Conservation (phyloP, 2,888 invertebrate species). For the Aleiodes leptofemur region DNA sequence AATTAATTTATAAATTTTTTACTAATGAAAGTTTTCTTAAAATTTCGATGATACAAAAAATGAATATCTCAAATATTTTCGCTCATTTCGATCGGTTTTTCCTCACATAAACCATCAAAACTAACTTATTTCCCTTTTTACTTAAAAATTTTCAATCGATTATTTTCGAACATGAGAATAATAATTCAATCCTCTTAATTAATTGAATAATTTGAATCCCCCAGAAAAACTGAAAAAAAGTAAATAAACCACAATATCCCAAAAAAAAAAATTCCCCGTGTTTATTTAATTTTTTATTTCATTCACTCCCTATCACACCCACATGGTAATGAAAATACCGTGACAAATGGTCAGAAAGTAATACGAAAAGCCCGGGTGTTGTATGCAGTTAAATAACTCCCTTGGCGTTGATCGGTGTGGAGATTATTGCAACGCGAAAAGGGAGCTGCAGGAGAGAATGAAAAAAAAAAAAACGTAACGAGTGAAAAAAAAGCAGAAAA, state of each 20-base stretch:
- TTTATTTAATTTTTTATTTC: slow-evolving; percentile 9
- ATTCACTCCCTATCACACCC: background rate
- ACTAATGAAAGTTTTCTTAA: too few species aligned
- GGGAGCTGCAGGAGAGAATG: slow-evolving; percentile 7
- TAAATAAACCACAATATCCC: background rate
- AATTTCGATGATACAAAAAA: too few species aligned
- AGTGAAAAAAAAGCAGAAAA: slow-evolving; percentile 4
- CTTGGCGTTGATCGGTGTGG: slow-evolving; percentile 34
- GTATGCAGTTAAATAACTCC: slow-evolving; percentile 34
- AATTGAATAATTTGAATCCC: slow-evolving; percentile 5
- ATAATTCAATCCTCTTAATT: background rate
- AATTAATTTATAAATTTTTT: too few species aligned
- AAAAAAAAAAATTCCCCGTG: background rate
- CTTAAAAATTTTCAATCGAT: too few species aligned
- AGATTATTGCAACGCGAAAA: slow-evolving; percentile 33
- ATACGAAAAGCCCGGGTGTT: slow-evolving; percentile 33
- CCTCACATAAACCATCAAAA: too few species aligned
- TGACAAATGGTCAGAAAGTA: slow-evolving; percentile 36
- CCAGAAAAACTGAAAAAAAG: background rate
- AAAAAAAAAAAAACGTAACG: background rate
- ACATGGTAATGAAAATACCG: slow-evolving; percentile 25
- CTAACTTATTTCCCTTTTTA: too few species aligned
- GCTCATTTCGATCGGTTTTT: too few species aligned
- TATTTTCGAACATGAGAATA: too few species aligned
- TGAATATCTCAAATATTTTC: too few species aligned